Conservation (phyloP, 2,888 invertebrate species). For the Drosophila trichaetosa region DNA sequence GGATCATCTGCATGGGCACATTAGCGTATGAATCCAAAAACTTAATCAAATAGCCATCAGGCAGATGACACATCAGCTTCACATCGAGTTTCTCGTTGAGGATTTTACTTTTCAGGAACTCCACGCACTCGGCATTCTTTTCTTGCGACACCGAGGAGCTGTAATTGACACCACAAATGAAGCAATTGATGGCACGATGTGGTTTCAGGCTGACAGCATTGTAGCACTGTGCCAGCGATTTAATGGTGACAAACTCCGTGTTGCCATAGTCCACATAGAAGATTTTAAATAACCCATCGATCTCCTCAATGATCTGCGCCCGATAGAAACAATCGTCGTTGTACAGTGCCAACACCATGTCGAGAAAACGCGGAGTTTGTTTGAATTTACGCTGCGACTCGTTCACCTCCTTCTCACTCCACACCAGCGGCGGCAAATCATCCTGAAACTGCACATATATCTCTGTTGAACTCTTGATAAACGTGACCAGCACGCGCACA, state of each 20-base stretch:
- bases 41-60: constrained; percentile 45
- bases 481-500: constrained; percentile 71
- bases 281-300: constrained; percentile 72
- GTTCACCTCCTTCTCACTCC: constrained; percentile 71
- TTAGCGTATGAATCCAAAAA: constrained; percentile 23
- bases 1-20: constrained; percentile 33
- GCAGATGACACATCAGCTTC: constrained; percentile 24
- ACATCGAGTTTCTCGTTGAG: constrained; percentile 53
- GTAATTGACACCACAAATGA: constrained; percentile 59
- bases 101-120: constrained; percentile 51
- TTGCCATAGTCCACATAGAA: constrained; percentile 84
- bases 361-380: constrained; percentile 66
- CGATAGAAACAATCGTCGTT: constrained; percentile 81
- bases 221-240: constrained; percentile 71
- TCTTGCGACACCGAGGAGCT: constrained; percentile 15
- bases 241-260: constrained; percentile 66
- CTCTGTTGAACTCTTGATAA: constrained; percentile 69
- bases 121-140: constrained; percentile 43
- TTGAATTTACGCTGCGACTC: constrained; percentile 51
- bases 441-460: constrained; percentile 75
- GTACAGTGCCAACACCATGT: constrained; percentile 81
- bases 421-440: constrained; percentile 66
- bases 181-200: constrained; percentile 75
- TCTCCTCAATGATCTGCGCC: constrained; percentile 78
- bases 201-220: constrained; percentile 69